Evolutionary conservation across 2,888 invertebrate species (phyloP).

Genomic region (Ophioninae sp.): DNA sequence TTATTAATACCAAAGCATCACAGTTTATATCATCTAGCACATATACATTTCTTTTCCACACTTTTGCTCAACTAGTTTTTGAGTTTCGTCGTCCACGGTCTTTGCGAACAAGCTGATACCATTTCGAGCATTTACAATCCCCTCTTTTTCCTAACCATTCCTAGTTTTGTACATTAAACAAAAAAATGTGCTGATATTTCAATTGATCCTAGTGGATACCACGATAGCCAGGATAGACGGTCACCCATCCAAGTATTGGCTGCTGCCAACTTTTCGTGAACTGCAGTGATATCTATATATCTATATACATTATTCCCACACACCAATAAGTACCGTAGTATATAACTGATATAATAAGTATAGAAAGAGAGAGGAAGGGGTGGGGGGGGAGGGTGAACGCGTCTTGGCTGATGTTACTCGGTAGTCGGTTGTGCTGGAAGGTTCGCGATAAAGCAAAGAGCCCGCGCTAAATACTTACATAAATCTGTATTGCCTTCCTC

Average conservation of each 20-base stretch:
- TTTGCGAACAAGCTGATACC: too few species aligned
- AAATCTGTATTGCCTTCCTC: slow-evolving; percentile 80
- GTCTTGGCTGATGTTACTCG: slow-evolving; percentile 50
- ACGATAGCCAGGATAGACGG: not conserved
- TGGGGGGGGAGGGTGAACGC: slow-evolving; percentile 54
- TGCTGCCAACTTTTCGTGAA: not conserved
- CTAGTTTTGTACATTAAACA: too few species aligned
- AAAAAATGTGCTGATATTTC: too few species aligned
- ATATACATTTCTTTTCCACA: too few species aligned
- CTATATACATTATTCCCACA: not conserved
- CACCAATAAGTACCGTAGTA: not conserved
- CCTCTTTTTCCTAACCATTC: too few species aligned
- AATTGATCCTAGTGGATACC: too few species aligned
- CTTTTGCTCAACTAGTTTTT: too few species aligned
- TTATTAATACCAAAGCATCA: too few species aligned
- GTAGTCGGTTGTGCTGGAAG: slow-evolving; percentile 77
- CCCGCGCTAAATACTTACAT: slow-evolving; percentile 81
- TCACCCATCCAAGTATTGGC: not conserved
- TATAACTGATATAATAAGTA: slow-evolving; percentile 11
- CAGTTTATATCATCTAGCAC: too few species aligned
- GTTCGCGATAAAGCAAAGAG: slow-evolving; percentile 81
- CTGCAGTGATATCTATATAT: not conserved
- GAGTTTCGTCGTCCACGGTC: too few species aligned
- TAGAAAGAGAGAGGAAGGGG: not conserved
- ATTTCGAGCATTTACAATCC: too few species aligned